Evolutionary conservation across 2,888 invertebrate genomes (phyloP), one percentile per base, ranked within the genome.

Genomic region (Meteorus cinctellus): DNA sequence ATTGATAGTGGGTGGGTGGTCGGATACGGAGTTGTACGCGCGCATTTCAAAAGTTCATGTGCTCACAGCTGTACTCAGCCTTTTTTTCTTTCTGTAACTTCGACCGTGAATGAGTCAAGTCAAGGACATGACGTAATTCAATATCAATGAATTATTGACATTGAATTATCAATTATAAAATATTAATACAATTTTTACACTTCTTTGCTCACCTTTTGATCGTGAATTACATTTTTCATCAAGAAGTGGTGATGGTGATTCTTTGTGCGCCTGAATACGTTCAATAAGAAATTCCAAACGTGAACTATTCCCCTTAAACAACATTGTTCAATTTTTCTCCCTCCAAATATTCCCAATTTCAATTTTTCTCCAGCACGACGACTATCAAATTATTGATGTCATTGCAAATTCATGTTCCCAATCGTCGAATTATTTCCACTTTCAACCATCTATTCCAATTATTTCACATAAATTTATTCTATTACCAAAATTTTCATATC

Each of bases 251-350:
- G 84, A 84, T 74, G 82, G 92, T 82, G 93, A 93, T 88, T 95
- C 95, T 91, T 96, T 96, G 85, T 94, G 95, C 5, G 95, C 95
- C 89, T 96, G 96, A 84, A 96, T 96, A 91, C 96, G 96, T 90
- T 96, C 96, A 83, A 96, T 96, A 84, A 96, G 92, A 87, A 95
- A 93, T 90, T 96, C 96, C 88, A 96, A 91, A 85, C 95, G 92
- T 88, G 94, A 94, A 91, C 96, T 96, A 90, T 96, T 96, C 80
- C 96, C 96, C 89, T 95, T 96, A 92, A 96, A 96, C 90, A 96
- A 91, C 96, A 96, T 96, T 87, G 89, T 60, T 19, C n/a, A 19
- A 19, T 55, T 51, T 31, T n/a, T 48, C 16, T 27, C 16, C 16
- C 36, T 12, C 45, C n/a, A 48, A 16, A 48, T 48, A 48, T 48